Evolutionary conservation across 2,888 invertebrate species (phyloP), one percentile per base, ranked within the genome.

Genomic region (Drosophila fungiperda): DNA sequence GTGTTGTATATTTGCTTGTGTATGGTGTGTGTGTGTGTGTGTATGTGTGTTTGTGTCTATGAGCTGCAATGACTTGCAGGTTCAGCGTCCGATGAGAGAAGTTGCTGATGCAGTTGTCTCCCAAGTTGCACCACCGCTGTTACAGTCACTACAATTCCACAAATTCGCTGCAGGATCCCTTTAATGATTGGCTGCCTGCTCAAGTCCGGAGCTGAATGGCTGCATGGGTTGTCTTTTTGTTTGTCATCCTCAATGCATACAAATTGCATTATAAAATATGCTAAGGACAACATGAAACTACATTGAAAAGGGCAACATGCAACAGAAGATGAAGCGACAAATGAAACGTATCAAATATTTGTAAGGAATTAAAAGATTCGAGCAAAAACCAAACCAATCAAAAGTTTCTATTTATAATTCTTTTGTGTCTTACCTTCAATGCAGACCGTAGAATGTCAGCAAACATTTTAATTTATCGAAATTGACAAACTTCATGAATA

Each of bases 221-320:
- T 58, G 73, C 53, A 50, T 26, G 50, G 48, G 23, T 87, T 68
- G 73, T 52, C 66, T 68, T 82, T 75, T 71, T 89, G 80, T 83
- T 83, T 78, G 67, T 89, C 88, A 86, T 89, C 88, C 85, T 88
- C 88, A 87, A 87, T 90, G 90, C 88, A 90, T 87, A 88, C 86
- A 83, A 87, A 90, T 87, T 87, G 88, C 90, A 87, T 88, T 90
- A 88, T 81, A 87, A 90, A 87, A 90, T 90, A 90, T 85, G 88
- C 75, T 71, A 74, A 62, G 74, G 72, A 85, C 80, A 83, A 87
- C 82, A 84, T 74, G 80, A 68, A 79, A 76, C 78, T 83, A 81
- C 78, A 87, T 89, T 75, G 73, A 80, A 80, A 73, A 73, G 53
- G 73, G 63, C 65, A 38, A 42, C 69, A 69, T 29, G 57, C 63